Evolutionary conservation across 1,140 invertebrate genomes (phyloP).

Genomic region (Teleogryllus occipitalis): DNA sequence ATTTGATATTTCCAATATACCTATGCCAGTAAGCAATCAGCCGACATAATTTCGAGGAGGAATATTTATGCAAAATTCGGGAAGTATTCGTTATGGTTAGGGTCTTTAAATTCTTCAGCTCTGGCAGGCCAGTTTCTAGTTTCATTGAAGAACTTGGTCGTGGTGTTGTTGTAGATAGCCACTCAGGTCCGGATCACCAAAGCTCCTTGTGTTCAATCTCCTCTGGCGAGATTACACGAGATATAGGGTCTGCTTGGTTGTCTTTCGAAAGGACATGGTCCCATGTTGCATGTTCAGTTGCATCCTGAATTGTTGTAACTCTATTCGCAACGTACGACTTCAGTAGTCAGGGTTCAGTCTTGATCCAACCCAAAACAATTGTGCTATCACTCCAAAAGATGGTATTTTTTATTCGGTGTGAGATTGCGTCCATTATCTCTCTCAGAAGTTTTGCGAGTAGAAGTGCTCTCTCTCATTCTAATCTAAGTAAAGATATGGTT

Average conservation of each 20-base stretch:
- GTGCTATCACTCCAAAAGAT: no score
- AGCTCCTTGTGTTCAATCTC: no score
- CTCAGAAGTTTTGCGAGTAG: no score
- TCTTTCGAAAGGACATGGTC: constrained; percentile 26
- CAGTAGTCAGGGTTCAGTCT: constrained; percentile 11
- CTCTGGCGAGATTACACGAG: constrained; percentile 16
- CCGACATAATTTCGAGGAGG: not conserved
- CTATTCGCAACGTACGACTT: constrained; percentile 34
- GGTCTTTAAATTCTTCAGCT: not conserved
- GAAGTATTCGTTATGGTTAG: not conserved
- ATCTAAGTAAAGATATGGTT: no score
- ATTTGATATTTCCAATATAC: not conserved
- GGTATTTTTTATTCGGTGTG: no score
- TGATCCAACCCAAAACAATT: no score
- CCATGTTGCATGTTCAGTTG: constrained; percentile 25
- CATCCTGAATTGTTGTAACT: constrained; percentile 30
- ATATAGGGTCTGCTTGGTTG: constrained; percentile 29
- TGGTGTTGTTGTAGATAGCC: not conserved
- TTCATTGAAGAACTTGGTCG: not conserved
- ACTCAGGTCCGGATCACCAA: constrained; percentile 22
- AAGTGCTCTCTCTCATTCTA: no score
- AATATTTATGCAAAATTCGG: no score
- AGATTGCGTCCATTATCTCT: no score
- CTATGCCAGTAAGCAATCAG: not conserved
- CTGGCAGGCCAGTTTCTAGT: no score